phyloP scores from a whole-genome alignment of 2,888 invertebrate genomes.

The Thumatha senex region DNA sequence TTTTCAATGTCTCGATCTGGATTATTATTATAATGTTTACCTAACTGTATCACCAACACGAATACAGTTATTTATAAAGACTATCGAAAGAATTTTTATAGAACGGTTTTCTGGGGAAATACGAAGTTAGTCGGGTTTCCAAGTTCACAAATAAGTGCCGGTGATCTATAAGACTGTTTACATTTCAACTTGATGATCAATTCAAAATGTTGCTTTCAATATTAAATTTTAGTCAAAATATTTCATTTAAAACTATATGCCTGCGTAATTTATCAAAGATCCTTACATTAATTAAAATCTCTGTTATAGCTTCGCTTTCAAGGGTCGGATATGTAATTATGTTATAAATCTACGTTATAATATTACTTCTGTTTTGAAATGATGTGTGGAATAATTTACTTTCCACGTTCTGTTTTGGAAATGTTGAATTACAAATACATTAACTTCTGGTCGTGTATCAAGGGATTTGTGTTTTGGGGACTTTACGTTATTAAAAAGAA shows the following conservation, averaged over 20 bases:
- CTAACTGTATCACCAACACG: no score
- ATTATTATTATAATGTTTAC: no score
- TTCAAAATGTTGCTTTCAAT: slow-evolving; percentile 17
- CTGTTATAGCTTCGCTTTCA: slow-evolving; percentile 15
- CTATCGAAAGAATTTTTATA: no score
- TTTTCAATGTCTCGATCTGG: no score
- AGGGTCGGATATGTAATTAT: slow-evolving; percentile 4
- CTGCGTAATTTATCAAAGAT: slow-evolving; percentile 15
- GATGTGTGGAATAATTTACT: background rate
- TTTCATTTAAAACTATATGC: slow-evolving; percentile 14
- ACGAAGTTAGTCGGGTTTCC: no score
- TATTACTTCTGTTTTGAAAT: background rate
- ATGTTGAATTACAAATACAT: slow-evolving; percentile 4
- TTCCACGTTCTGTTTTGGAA: background rate
- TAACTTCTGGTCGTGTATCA: background rate
- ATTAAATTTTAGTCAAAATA: background rate
- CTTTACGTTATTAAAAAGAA: background rate
- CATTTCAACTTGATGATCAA: slow-evolving; percentile 9
- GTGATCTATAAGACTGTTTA: no score
- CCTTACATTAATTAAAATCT: slow-evolving; percentile 27
- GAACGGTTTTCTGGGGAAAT: no score
- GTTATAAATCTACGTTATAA: background rate
- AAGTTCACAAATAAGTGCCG: no score
- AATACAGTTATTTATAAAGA: no score
- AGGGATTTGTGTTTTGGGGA: background rate